phyloP scores from a whole-genome alignment of 2,888 invertebrate genomes.

The Torymus aiolomorphi region DNA sequence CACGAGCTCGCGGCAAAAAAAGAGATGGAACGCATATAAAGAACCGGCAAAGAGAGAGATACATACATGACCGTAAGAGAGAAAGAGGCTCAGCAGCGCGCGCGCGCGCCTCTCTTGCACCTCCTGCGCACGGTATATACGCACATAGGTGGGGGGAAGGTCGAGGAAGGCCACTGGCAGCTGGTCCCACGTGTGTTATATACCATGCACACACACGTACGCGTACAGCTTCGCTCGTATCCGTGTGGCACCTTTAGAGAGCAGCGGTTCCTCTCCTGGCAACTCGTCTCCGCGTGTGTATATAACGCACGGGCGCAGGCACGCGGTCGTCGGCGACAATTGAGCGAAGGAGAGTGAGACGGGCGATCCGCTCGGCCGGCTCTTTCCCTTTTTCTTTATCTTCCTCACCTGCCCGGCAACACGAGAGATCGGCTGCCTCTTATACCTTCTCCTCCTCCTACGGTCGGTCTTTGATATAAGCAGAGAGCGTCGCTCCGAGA shows the following conservation, averaged over 20 bases:
- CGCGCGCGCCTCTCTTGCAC: neutral
- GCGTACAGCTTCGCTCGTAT: neutral
- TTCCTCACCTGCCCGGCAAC: constrained; percentile 48
- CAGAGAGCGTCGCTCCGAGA: too few species aligned
- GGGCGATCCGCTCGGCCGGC: constrained; percentile 28
- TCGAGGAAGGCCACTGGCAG: constrained; percentile 74
- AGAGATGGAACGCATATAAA: neutral
- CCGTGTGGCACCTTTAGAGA: neutral
- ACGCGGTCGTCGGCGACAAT: constrained; percentile 13
- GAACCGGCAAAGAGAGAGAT: neutral
- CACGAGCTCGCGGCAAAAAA: neutral
- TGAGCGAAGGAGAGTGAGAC: constrained; percentile 22
- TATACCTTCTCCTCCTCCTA: too few species aligned
- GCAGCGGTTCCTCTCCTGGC: too few species aligned
- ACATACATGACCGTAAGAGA: neutral
- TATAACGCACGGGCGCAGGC: too few species aligned
- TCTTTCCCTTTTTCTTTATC: constrained; percentile 42
- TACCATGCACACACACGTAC: neutral
- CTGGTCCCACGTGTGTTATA: constrained; percentile 59
- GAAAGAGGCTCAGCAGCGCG: neutral
- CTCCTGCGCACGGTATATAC: too few species aligned
- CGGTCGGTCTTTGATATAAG: too few species aligned
- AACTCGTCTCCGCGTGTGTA: neutral
- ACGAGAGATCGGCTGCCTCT: constrained; percentile 2
- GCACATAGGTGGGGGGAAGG: constrained; percentile 67